A percentile compares a stretch with the other conserved stretches of the same genome.
Conservation (phyloP, 2,113 vertebrate genomes). For the Synchiropus splendidus region DNA sequence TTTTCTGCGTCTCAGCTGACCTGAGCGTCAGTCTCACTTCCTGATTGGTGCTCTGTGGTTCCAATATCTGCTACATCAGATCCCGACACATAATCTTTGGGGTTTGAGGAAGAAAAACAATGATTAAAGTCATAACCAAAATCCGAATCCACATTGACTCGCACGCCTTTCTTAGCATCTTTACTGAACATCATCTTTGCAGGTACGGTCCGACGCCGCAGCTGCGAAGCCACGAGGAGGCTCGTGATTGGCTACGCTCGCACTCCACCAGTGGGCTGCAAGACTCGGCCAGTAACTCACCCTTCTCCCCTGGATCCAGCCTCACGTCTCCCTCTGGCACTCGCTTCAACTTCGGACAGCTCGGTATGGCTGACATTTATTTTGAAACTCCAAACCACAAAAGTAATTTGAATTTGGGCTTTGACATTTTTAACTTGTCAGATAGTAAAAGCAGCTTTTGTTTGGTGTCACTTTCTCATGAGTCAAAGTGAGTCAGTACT, state of each 20-base stretch:
- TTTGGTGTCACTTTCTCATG: too few relatives aligned
- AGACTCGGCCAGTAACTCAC: constrained; percentile 82
- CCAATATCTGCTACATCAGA: constrained; percentile 16
- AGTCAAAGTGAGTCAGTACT: too few relatives aligned
- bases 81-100: constrained; percentile 15
- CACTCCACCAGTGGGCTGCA: constrained; percentile 90
- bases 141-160: not conserved
- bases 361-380: constrained; percentile 65
- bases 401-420: too few relatives aligned
- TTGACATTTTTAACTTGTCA: too few relatives aligned
- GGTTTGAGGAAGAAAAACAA: constrained; percentile 5
- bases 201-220: constrained; percentile 88
- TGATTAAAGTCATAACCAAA: constrained; percentile 1
- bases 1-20: constrained; percentile 21
- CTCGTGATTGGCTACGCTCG: constrained; percentile 91
- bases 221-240: constrained; percentile 84
- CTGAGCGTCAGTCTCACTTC: constrained; percentile 14
- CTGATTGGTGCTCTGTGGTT: constrained; percentile 12
- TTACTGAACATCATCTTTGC: constrained; percentile 15
- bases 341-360: constrained; percentile 90
- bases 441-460: too few relatives aligned
- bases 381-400: too few relatives aligned
- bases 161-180: not conserved
- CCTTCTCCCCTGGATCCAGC: constrained; percentile 90
- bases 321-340: constrained; percentile 90